Base-by-base conservation (phyloP, 2,797 vertebrate species). In the Mus spretus region DNA sequence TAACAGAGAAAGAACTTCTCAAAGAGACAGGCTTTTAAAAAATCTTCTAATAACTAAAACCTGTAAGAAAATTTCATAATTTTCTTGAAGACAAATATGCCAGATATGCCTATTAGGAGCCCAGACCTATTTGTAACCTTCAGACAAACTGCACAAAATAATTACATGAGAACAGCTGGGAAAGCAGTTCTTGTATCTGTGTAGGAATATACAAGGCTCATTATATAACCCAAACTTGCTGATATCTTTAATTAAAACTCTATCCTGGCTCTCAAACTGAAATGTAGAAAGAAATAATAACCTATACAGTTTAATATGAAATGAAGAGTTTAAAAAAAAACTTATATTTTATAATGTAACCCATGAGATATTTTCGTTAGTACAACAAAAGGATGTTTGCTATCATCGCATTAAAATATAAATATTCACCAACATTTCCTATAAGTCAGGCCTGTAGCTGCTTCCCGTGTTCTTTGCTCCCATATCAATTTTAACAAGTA, bases 281-380 rank as follows among this genome's bases (percentile, higher is more conserved):
- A 22, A 26, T 70, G 93, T 94, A 72, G 14, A 63, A 94, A 94
- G 19, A 63, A 97, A 92, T 1, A 97, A 77, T 67, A 83, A 93
- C 81, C 94, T 96, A 70, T 26, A 96, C 88, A 88, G 57, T 44
- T 59, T 75, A 93, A 90, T 70, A 79, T 86, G 57, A 28, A 1
- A 55, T 95, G 70, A 84, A 96, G 88, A 28, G 10, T 96, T 96
- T 97, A 6, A 95, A 87, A 47, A 47, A 47, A 67, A 40, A 55
- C 14, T 9, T 93, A 20, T 81, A 17, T 87, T 97, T 97, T 44
- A 44, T 74, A 91, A 82, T 89, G 34, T 91, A 88, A 50, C 87
- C 4, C 47, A 50, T 17, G 79, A 93, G 63, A 94, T 74, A 84
- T 95, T 96, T 95, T 85, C 77, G 81, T 79, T 63, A 95, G 9